A percentile compares a stretch with the other conserved stretches of the same genome.
These are phyloP conservation scores for Andrena fulva DNA, from an alignment of 2,888 invertebrate species.

Conservation along the genomic window DNA sequence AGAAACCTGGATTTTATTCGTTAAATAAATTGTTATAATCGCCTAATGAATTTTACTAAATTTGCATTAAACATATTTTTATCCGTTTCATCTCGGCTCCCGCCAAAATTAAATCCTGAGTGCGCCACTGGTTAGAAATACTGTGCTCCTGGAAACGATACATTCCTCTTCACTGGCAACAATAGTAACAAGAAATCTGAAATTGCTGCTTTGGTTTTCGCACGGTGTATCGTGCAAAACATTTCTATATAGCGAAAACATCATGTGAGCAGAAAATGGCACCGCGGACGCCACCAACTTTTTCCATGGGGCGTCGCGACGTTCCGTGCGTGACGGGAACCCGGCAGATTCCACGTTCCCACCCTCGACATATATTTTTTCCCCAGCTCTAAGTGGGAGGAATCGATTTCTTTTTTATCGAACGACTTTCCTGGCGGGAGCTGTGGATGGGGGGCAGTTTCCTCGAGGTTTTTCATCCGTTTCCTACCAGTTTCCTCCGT, in stretches of 20 bases:
- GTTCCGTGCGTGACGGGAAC: slow-evolving; percentile 3
- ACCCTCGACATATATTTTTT: slow-evolving; percentile 29
- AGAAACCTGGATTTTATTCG: too few relatives aligned
- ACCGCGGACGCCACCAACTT: slow-evolving; percentile 27
- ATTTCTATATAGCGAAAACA: slow-evolving; percentile 41
- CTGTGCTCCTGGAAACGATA: too few relatives aligned
- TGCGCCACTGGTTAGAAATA: too few relatives aligned
- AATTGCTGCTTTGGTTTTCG: neutral
- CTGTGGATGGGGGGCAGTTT: slow-evolving; percentile 25
- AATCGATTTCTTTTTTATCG: slow-evolving; percentile 60
- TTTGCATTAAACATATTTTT: too few relatives aligned
- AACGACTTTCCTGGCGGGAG: slow-evolving; percentile 17
- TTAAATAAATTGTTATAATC: too few relatives aligned
- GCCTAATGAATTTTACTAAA: too few relatives aligned
- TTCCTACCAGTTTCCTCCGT: neutral
- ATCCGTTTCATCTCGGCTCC: too few relatives aligned
- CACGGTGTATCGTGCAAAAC: slow-evolving; percentile 41
- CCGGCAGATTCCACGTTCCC: neutral
- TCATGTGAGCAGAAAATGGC: slow-evolving; percentile 40
- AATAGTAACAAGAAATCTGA: neutral
- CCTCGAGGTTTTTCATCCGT: slow-evolving; percentile 19
- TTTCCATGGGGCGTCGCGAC: neutral
- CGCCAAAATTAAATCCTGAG: too few relatives aligned
- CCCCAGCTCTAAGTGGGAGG: slow-evolving; percentile 12
- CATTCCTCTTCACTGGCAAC: too few relatives aligned